Conservation (phyloP, 2,113 vertebrate genomes). For the Murina feae region DNA sequence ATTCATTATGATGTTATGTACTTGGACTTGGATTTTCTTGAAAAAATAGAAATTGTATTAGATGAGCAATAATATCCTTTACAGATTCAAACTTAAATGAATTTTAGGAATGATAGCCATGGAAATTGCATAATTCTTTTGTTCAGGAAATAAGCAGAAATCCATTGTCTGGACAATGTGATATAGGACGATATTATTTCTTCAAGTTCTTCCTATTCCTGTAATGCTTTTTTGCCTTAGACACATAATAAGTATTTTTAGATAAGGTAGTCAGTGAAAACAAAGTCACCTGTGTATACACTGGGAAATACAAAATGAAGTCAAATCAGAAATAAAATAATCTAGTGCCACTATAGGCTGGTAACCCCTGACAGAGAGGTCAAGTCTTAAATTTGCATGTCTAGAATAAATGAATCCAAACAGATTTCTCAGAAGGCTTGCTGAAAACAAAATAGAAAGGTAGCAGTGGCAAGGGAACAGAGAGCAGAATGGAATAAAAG, state of each 20-base stretch:
- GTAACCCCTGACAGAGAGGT: conserved; percentile 57
- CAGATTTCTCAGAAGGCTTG: conserved; percentile 51
- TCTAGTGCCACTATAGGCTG: conserved; percentile 7
- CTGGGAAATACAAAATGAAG: conserved; percentile 56
- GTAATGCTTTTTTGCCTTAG: conserved; percentile 10
- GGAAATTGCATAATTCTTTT: neutral
- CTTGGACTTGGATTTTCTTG: neutral
- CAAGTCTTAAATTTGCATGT: conserved; percentile 69
- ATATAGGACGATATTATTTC: neutral
- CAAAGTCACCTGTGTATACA: conserved; percentile 16
- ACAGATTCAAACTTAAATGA: conserved; percentile 12
- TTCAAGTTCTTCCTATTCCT: neutral
- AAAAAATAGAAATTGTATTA: neutral
- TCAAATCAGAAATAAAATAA: conserved; percentile 64
- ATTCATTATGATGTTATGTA: neutral
- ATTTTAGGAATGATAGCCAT: neutral
- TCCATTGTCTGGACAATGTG: neutral
- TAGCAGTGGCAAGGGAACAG: conserved; percentile 52
- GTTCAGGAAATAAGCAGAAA: conserved; percentile 30
- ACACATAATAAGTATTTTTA: conserved; percentile 50
- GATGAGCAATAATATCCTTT: neutral
- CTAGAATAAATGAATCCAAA: conserved; percentile 70
- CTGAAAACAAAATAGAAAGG: conserved; percentile 62
- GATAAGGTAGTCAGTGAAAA: conserved; percentile 40
- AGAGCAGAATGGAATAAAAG: conserved; percentile 59